phyloP scores from a whole-genome alignment of 1,140 invertebrate species.

The Geopemphigus sp. region DNA sequence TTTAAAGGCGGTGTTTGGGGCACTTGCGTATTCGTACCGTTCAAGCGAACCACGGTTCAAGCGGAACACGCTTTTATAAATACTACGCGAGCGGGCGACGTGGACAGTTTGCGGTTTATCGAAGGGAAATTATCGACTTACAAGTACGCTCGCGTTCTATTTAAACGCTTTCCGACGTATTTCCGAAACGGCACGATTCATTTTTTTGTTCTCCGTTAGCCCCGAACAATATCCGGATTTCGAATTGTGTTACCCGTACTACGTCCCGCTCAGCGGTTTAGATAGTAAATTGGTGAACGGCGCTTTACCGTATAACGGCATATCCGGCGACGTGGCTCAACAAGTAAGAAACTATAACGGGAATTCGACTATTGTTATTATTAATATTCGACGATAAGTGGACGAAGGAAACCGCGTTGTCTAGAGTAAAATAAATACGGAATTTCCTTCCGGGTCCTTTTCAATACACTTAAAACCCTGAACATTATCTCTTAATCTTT shows the following conservation, averaged over 20 bases:
- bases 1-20: conserved; percentile 51
- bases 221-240: conserved; percentile 16
- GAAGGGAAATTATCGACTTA: conserved; percentile 61
- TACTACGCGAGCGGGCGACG: conserved; percentile 74
- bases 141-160: conserved; percentile 58
- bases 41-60: conserved; percentile 60
- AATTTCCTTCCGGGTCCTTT: too few species aligned
- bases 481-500: too few species aligned
- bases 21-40: conserved; percentile 68
- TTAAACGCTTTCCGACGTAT: too few species aligned
- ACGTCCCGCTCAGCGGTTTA: conserved; percentile 90
- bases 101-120: conserved; percentile 83
- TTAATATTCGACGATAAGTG: not conserved
- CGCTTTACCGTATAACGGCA: conserved; percentile 67
- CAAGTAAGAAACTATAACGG: conserved; percentile 61
- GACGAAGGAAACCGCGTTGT: too few species aligned
- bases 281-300: conserved; percentile 95
- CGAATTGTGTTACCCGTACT: conserved; percentile 81
- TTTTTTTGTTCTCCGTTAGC: not conserved
- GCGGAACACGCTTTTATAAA: conserved; percentile 75
- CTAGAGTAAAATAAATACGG: too few species aligned
- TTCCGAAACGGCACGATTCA: too few species aligned
- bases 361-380: too few species aligned
- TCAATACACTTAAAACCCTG: too few species aligned
- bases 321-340: conserved; percentile 69